A percentile compares a stretch with the other conserved stretches of the same genome.
These are phyloP conservation scores for roundworm (Caenorhabditis elegans) DNA, from an alignment of 1,140 invertebrate genomes.

Conservation along the genomic window WBcel235 BX284605.5:20864001-20864500, in stretches of 20 bases:
- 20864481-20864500: slow-evolving; percentile 49
- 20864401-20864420: slow-evolving; percentile 49
- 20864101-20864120: slow-evolving; percentile 28
- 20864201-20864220: slow-evolving; percentile 9
- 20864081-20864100: slow-evolving; percentile 37
- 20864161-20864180: slow-evolving; percentile 44
- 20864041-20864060: slow-evolving; percentile 40
- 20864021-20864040: slow-evolving; percentile 46
- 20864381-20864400: slow-evolving; percentile 37
- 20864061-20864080: slow-evolving; percentile 34
- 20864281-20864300: slow-evolving; percentile 50
- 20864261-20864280: slow-evolving; percentile 44
- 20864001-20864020: slow-evolving; percentile 39
- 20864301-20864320: slow-evolving; percentile 53
- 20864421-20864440: slow-evolving; percentile 29
- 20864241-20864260: slow-evolving; percentile 37
- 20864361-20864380: slow-evolving; percentile 52
- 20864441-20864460: no score
- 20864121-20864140: slow-evolving; percentile 47
- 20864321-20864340: slow-evolving; percentile 48
- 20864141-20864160: slow-evolving; percentile 46
- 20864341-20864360: slow-evolving; percentile 51
- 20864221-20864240: neutral
- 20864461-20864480: slow-evolving; percentile 46
- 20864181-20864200: slow-evolving; percentile 6